Evolutionary conservation across 2,797 vertebrate species (phyloP), one percentile per base, ranked within the genome.

Genomic region (Nannoperca australis): DNA sequence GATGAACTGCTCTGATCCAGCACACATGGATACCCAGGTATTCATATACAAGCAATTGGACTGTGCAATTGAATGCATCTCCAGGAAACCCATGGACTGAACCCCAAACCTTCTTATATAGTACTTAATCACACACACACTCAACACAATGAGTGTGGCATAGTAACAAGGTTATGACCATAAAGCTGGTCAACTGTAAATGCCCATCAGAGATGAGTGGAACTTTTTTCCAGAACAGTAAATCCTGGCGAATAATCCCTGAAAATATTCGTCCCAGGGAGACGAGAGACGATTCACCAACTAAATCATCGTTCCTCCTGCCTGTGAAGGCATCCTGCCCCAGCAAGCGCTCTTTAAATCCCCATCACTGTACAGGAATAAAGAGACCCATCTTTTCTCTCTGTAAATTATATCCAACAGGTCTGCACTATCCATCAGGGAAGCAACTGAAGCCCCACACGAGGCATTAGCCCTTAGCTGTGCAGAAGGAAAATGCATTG

Each of bases 1-100:
- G 97, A 97, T 0, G 97, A 98, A 54, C 94, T 99, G 76, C 94
- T 95, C 76, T 98, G 94, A 96, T 89, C 78, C 69, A 14, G 20
- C 72, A 45, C 65, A 18, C 42, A 64, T 38, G 64, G 76, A 70
- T 32, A 58, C 24, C 22, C 73, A 79, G 77, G 68, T 85, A 70
- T 78, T 78, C 60, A 10, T n/a, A 34, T 38, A 55, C 61, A 38
- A 34, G 59, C 40, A 53, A 14, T 22, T 32, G 42, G 72, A 85
- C 83, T 84, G 73, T 61, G 69, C 73, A 81, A 79, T 82, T 65
- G 42, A 85, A 84, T 44, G 76, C 88, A 84, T 73, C 85, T 71
- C 62, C 45, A 73, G 58, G 73, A 78, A 75, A 83, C 66, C 42
- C 42, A 22, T 50, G 54, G 68, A 89, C 67, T 75, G 55, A 64